phyloP scores from a whole-genome alignment of 2,113 vertebrate genomes.

The Gasterosteus aculeatus region DNA sequence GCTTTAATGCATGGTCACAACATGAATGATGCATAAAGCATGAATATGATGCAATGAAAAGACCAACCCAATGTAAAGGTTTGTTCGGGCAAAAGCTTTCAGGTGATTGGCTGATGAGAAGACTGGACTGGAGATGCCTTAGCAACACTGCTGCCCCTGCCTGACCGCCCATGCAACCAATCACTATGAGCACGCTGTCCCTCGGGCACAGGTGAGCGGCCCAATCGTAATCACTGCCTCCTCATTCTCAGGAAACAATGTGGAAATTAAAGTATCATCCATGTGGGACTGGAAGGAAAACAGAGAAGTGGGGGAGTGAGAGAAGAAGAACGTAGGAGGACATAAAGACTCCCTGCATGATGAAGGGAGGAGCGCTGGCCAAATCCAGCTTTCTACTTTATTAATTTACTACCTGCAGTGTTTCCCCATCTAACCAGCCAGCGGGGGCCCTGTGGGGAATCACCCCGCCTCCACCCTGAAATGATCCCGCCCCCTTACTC shows the following conservation, averaged over 20 bases:
- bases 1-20: conserved; percentile 31
- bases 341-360: conserved; percentile 17
- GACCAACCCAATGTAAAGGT: conserved; percentile 19
- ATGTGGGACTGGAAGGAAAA: conserved; percentile 17
- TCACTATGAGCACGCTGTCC: conserved; percentile 25
- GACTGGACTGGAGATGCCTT: conserved; percentile 42
- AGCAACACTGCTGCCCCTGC: conserved; percentile 40
- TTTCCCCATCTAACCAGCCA: too few species aligned
- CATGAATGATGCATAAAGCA: conserved; percentile 13
- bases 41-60: neutral
- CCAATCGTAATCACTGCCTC: conserved; percentile 36
- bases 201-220: conserved; percentile 31
- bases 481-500: too few species aligned
- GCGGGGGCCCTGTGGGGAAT: too few species aligned
- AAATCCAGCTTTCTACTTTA: neutral
- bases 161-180: conserved; percentile 46
- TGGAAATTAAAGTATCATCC: conserved; percentile 33
- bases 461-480: too few species aligned
- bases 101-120: conserved; percentile 42
- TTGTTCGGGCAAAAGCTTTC: neutral
- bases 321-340: conserved; percentile 6
- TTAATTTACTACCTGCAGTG: neutral
- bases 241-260: conserved; percentile 22
- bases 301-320: conserved; percentile 11
- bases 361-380: conserved; percentile 2